phyloP scores from a whole-genome alignment of 2,888 invertebrate species.

The Plebejus melissa region DNA sequence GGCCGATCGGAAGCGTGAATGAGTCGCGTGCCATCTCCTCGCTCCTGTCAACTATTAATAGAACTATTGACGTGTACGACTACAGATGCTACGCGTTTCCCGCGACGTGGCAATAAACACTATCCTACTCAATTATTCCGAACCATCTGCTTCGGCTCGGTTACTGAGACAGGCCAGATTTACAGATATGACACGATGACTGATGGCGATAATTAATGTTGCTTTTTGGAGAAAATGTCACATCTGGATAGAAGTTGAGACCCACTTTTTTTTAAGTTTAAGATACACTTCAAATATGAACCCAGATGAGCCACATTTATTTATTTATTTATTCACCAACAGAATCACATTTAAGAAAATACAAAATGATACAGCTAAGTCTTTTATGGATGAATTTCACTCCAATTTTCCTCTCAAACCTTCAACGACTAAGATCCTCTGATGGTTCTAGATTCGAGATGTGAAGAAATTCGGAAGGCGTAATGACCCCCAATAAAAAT shows the following conservation, averaged over 20 bases:
- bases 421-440: background rate
- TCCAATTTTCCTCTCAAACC: background rate
- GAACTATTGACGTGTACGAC: constrained; percentile 47
- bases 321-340: too few relatives aligned
- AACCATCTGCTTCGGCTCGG: background rate
- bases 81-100: background rate
- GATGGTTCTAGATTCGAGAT: background rate
- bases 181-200: background rate
- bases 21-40: constrained; percentile 57
- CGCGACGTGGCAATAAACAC: constrained; percentile 7
- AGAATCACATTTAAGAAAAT: too few relatives aligned
- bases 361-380: too few relatives aligned
- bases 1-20: constrained; percentile 53
- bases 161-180: constrained; percentile 7
- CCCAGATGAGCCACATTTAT: background rate
- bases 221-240: background rate
- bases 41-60: constrained; percentile 62
- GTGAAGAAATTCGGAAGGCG: background rate
- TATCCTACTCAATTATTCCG: background rate
- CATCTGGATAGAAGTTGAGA: background rate
- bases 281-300: background rate
- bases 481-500: background rate
- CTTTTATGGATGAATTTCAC: background rate
- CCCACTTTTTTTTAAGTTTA: background rate
- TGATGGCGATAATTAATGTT: background rate